Conservation (phyloP, 2,113 vertebrate species). For the Oreamnos americanus region DNA sequence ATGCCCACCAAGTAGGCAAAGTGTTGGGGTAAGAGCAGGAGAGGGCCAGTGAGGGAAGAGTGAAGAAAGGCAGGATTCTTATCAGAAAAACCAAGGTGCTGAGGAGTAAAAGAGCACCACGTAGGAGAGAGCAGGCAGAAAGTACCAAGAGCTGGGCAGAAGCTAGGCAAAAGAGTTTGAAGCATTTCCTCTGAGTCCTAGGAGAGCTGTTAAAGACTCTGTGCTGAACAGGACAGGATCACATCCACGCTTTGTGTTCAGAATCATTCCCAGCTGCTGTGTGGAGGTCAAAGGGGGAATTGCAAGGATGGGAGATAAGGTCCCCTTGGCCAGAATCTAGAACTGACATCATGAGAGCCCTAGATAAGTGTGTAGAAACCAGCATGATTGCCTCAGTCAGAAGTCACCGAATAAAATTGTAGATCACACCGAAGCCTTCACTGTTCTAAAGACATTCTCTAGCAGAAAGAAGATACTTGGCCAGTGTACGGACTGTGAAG, state of each 20-base stretch:
- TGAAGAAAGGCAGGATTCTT: not conserved
- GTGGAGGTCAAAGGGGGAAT: not conserved
- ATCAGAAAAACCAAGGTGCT: not conserved
- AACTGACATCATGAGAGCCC: not conserved
- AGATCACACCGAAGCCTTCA: not conserved
- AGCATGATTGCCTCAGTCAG: not conserved
- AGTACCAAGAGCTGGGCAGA: not conserved
- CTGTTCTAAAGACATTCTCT: not conserved
- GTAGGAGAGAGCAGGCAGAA: not conserved
- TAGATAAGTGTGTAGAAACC: not conserved
- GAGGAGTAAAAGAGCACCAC: not conserved
- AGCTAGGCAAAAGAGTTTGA: not conserved
- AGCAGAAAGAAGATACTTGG: not conserved
- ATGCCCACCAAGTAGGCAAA: not conserved
- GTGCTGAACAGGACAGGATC: not conserved
- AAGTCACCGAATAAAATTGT: not conserved
- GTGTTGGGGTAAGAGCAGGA: not conserved
- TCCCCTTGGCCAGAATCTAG: not conserved
- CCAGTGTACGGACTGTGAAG: not conserved
- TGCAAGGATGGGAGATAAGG: not conserved
- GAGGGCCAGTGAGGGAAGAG: not conserved
- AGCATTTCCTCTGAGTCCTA: not conserved
- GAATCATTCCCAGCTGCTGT: not conserved
- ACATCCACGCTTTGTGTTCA: not conserved
- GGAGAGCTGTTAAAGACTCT: not conserved